Conservation (phyloP, 2,113 vertebrate genomes). For the Cebidichthys violaceus region DNA sequence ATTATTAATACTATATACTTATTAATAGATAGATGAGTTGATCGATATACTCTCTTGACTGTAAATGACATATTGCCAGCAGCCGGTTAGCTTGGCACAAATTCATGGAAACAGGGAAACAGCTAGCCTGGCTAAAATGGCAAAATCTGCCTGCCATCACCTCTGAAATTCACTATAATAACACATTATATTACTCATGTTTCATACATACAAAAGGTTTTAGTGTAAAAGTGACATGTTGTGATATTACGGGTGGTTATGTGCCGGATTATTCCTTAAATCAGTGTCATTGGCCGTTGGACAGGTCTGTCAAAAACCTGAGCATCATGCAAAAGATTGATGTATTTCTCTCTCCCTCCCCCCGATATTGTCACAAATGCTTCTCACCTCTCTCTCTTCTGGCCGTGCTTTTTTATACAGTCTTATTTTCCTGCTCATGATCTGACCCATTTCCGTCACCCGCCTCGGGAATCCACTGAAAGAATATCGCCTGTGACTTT, state of each 20-base stretch:
- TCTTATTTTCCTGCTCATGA: slow-evolving; percentile 33
- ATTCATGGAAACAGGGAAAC: neutral
- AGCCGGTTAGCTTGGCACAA: neutral
- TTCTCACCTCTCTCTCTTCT: neutral
- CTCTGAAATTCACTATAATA: neutral
- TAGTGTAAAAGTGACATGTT: neutral
- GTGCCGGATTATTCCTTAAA: neutral
- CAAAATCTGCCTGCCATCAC: neutral
- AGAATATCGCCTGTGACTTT: slow-evolving; percentile 56
- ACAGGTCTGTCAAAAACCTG: neutral
- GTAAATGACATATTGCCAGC: neutral
- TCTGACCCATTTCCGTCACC: slow-evolving; percentile 43
- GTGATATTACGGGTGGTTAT: neutral
- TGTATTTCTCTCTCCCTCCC: neutral
- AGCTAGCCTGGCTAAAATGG: neutral
- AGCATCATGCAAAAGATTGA: neutral
- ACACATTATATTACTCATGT: neutral
- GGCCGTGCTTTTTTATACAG: slow-evolving; percentile 12
- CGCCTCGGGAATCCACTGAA: slow-evolving; percentile 33
- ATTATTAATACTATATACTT: too few relatives aligned
- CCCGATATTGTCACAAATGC: neutral
- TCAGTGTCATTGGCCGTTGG: neutral
- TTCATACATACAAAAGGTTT: neutral
- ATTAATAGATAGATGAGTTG: neutral
- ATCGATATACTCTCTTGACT: neutral